Conservation (phyloP, 2,888 invertebrate genomes). For the Gandaritis pyraliata region DNA sequence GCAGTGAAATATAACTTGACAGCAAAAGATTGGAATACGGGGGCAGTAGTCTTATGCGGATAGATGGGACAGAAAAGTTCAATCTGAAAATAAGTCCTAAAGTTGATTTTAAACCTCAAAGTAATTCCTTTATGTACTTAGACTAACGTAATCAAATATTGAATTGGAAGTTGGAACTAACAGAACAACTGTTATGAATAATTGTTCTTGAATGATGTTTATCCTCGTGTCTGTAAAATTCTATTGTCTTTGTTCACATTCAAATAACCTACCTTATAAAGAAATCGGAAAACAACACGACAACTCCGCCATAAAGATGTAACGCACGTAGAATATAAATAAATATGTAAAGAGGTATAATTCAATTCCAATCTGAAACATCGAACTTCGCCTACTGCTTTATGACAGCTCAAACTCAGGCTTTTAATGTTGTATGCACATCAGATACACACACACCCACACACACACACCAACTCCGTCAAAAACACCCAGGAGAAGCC, state of each 20-base stretch:
- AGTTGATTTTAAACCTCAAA: not conserved
- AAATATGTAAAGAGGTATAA: conserved; percentile 5
- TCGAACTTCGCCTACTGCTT: not conserved
- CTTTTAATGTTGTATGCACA: no score
- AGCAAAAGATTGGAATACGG: no score
- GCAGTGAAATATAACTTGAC: no score
- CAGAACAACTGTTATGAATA: not conserved
- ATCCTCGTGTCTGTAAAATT: conserved; percentile 22
- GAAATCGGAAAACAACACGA: conserved; percentile 30
- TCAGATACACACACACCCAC: no score
- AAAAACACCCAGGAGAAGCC: no score
- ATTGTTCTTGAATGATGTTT: conserved; percentile 19
- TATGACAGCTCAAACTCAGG: no score
- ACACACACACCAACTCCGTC: no score
- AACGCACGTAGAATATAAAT: conserved; percentile 23
- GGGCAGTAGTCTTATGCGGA: no score
- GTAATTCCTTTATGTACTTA: not conserved
- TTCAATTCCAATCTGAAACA: not conserved
- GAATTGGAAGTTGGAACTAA: conserved; percentile 5
- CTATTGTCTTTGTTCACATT: conserved; percentile 30
- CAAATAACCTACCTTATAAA: conserved; percentile 25
- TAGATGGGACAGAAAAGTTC: no score
- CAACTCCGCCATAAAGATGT: conserved; percentile 18
- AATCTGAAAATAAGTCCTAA: no score
- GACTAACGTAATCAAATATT: not conserved